These are phyloP conservation scores for Panonychus citri DNA, from an alignment of 1,140 invertebrate species.

Conservation along the genomic window DNA sequence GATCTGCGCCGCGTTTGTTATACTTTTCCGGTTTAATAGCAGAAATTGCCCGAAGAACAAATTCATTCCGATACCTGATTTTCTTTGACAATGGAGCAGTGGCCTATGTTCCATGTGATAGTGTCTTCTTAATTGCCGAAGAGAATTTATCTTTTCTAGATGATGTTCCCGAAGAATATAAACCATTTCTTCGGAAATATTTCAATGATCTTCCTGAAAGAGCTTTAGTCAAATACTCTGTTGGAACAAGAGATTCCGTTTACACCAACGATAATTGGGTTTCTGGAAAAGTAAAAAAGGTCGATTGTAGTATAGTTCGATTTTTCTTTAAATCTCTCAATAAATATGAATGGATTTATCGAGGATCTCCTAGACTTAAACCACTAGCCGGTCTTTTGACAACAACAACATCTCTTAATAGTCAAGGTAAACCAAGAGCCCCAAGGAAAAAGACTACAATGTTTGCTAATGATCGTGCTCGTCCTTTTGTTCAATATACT, in stretches of 20 bases:
- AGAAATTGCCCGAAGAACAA: not conserved
- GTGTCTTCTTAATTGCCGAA: not conserved
- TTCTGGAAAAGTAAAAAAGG: not conserved
- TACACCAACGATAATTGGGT: not conserved
- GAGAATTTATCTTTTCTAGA: not conserved
- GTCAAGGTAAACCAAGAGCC: not conserved
- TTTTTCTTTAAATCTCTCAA: not conserved
- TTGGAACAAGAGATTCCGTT: not conserved
- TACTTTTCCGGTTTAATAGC: not conserved
- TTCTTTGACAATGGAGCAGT: not conserved
- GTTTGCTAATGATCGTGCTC: too few relatives aligned
- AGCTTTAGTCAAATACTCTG: not conserved
- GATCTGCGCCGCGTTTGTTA: not conserved
- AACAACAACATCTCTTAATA: not conserved
- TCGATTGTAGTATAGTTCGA: not conserved
- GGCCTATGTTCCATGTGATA: not conserved
- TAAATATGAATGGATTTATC: not conserved
- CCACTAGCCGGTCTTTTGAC: not conserved
- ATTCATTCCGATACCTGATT: not conserved
- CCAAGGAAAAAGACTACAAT: not conserved
- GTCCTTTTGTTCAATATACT: not conserved
- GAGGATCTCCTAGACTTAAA: not conserved
- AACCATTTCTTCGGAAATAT: not conserved
- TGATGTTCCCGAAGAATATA: not conserved
- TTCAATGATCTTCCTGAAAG: not conserved